Conservation (phyloP, 2,113 vertebrate genomes). For the Phalacrocorax brasilianus region DNA sequence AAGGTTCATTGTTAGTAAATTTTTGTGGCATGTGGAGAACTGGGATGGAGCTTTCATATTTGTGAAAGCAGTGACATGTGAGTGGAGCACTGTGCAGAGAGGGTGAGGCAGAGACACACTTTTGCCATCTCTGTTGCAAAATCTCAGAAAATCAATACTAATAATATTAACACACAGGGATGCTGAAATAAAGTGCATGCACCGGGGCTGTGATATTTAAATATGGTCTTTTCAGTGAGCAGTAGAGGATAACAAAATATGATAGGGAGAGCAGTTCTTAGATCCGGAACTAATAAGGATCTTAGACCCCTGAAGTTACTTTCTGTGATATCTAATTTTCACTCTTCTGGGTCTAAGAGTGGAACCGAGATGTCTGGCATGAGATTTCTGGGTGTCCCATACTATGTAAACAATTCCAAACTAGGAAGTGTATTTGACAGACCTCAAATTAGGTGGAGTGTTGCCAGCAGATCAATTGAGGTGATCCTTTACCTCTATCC, state of each 20-base stretch:
- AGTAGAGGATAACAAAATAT: neutral
- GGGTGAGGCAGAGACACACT: neutral
- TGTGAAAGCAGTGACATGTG: neutral
- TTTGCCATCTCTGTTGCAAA: neutral
- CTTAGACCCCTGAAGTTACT: conserved; percentile 3
- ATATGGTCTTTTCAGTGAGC: neutral
- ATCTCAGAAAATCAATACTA: conserved; percentile 14
- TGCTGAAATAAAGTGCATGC: neutral
- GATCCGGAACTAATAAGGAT: neutral
- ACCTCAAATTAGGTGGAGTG: neutral
- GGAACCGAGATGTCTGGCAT: neutral
- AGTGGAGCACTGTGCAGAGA: neutral
- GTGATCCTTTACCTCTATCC: neutral
- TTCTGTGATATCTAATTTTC: neutral
- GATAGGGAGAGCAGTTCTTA: neutral
- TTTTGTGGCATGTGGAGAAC: neutral
- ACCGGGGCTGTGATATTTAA: conserved; percentile 8
- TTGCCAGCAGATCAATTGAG: neutral
- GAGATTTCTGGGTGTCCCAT: neutral
- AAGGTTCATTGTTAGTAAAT: neutral
- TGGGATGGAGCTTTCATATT: neutral
- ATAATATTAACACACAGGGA: neutral
- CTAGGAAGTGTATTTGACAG: neutral
- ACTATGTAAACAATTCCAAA: neutral
- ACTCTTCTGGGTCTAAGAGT: neutral